A percentile compares a stretch with the other conserved stretches of the same genome.
These are phyloP conservation scores for Smutsia gigantea DNA, from an alignment of 2,797 vertebrate genomes.

Conservation along the genomic window DNA sequence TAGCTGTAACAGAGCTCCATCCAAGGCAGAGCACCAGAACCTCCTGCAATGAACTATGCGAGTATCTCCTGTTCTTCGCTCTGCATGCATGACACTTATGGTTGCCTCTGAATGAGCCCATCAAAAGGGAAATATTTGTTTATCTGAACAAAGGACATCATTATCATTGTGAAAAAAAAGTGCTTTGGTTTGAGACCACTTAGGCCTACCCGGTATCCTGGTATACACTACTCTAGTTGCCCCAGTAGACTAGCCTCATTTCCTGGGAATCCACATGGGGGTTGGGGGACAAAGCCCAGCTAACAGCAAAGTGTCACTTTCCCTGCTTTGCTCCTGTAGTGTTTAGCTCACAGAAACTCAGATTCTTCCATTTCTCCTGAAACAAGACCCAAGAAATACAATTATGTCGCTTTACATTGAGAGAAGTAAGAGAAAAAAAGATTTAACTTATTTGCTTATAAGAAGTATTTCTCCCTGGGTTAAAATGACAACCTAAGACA, in stretches of 20 bases:
- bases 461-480: neutral
- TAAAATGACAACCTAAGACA: constrained; percentile 57
- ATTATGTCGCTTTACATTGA: neutral
- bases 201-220: neutral
- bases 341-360: neutral
- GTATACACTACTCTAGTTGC: neutral
- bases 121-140: neutral
- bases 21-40: neutral
- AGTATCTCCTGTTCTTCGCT: neutral
- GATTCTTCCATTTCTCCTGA: constrained; percentile 46
- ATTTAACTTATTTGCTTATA: constrained; percentile 49
- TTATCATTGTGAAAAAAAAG: neutral
- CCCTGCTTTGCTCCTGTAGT: neutral
- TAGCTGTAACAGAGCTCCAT: neutral
- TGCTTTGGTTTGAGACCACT: neutral
- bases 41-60: neutral
- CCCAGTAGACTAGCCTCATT: neutral
- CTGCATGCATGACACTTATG: neutral
- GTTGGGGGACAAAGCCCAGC: neutral
- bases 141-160: neutral
- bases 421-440: neutral
- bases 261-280: neutral
- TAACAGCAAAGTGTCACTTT: neutral
- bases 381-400: constrained; percentile 36
- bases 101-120: neutral